These are phyloP conservation scores for Bembecia ichneumoniformis DNA, from an alignment of 2,888 invertebrate species.

Conservation along the genomic window DNA sequence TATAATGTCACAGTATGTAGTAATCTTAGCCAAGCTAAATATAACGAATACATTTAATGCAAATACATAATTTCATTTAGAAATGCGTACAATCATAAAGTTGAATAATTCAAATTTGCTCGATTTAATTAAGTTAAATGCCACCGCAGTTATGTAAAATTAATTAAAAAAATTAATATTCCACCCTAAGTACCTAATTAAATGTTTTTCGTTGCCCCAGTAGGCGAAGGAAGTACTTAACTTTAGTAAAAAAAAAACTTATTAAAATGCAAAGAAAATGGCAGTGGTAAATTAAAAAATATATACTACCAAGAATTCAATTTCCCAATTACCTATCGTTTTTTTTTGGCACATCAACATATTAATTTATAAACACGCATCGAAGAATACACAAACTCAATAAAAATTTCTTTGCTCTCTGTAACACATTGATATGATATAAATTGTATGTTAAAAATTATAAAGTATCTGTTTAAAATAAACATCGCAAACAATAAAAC, in stretches of 20 bases:
- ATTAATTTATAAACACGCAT: not conserved
- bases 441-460: too few relatives aligned
- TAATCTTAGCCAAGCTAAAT: constrained; percentile 17
- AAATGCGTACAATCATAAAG: constrained; percentile 6
- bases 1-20: constrained; percentile 5
- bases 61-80: constrained; percentile 3
- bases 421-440: too few relatives aligned
- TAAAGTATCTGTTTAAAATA: too few relatives aligned
- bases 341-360: constrained; percentile 11
- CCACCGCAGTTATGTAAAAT: constrained; percentile 18
- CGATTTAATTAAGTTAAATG: constrained; percentile 24
- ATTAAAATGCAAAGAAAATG: constrained; percentile 5
- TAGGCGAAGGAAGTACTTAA: constrained; percentile 15
- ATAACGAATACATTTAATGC: constrained; percentile 21
- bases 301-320: not conserved
- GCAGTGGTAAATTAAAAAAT: constrained; percentile 10
- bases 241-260: not conserved
- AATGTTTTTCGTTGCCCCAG: constrained; percentile 21
- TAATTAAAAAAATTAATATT: not conserved
- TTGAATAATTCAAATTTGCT: constrained; percentile 15
- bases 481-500: not conserved
- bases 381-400: constrained; percentile 2
- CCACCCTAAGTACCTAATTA: constrained; percentile 11
- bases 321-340: not conserved
- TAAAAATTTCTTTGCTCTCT: not conserved